Evolutionary conservation across 2,888 invertebrate species (phyloP), one percentile per base, ranked within the genome.

Genomic region (Idaea straminata): DNA sequence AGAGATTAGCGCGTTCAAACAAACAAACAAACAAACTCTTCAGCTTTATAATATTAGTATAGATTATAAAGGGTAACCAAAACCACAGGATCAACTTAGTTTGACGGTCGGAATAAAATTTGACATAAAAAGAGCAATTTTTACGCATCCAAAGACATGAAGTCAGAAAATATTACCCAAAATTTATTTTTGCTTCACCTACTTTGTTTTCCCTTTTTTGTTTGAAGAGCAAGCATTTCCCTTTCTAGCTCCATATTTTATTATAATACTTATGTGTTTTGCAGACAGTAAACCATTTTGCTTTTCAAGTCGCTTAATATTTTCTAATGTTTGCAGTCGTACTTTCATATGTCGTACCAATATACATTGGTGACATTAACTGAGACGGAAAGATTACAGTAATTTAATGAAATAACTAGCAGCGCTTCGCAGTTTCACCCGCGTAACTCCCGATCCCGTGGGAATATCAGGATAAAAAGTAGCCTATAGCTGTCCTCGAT

Each of bases 91-190:
- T 13, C 4, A 10, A 5, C 6, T 10, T n/a, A n/a, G n/a, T n/a
- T 5, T 10, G 47, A 13, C 47, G 47, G 47, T 47, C 7, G 47
- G 47, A 47, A 47, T 47, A 47, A 47, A 47, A 47, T 47, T 47
- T 47, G 2, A 47, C 47, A 47, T 58, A n/a, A 16, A 58, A 2
- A 58, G 58, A 58, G 58, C 75, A 73, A 76, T 78, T 77, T 77
- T 73, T 76, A 75, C 76, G 77, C 77, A 62, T 67, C 71, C 69
- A 61, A 64, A 66, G 65, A 73, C 75, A 69, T 67, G 70, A 77
- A 76, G 70, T 59, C 66, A 69, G 25, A 34, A 59, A 47, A 47
- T 47, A 5, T 47, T 47, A 47, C 47, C 7, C 47, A 47, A 47
- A 47, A 47, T 47, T 7, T 47, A 13, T 47, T 47, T 47, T 47